A percentile compares a stretch with the other conserved stretches of the same genome.
These are phyloP conservation scores for Phyllostomus discolor DNA, from an alignment of 2,113 vertebrate species.

Conservation along the genomic window DNA sequence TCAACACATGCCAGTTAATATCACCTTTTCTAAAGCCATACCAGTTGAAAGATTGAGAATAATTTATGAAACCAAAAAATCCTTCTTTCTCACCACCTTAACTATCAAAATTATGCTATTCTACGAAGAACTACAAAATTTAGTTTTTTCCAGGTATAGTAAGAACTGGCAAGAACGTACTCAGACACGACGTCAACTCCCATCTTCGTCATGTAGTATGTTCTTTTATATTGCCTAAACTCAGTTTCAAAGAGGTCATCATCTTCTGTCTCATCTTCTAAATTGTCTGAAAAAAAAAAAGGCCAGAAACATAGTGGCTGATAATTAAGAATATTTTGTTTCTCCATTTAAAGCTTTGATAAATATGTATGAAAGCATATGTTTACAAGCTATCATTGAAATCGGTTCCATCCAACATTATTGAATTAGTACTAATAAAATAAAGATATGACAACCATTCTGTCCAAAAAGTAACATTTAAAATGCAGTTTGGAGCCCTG, in stretches of 20 bases:
- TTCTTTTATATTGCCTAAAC: slow-evolving; percentile 97
- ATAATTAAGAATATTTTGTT: neutral
- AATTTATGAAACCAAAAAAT: slow-evolving; percentile 11
- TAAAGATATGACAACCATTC: neutral
- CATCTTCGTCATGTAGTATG: slow-evolving; percentile 99
- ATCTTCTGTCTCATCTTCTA: slow-evolving; percentile 92
- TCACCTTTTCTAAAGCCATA: neutral
- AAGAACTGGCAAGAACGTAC: slow-evolving; percentile 80
- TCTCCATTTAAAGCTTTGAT: neutral
- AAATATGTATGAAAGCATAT: neutral
- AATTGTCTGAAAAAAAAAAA: slow-evolving; percentile 71
- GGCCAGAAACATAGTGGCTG: slow-evolving; percentile 17
- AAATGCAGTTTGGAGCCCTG: neutral
- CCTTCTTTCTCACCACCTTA: neutral
- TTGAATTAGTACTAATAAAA: neutral
- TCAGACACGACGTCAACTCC: slow-evolving; percentile 96
- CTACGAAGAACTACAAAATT: neutral
- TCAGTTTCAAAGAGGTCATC: slow-evolving; percentile 98
- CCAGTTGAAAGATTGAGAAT: neutral
- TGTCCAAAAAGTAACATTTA: neutral
- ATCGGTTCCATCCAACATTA: neutral
- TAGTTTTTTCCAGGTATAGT: neutral
- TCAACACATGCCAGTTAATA: neutral
- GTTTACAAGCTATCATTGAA: neutral
- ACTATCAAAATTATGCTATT: slow-evolving; percentile 21